A percentile compares a stretch with the other conserved stretches of the same genome.
Conservation (phyloP, 2,113 vertebrate species). For the Scopus umbretta region DNA sequence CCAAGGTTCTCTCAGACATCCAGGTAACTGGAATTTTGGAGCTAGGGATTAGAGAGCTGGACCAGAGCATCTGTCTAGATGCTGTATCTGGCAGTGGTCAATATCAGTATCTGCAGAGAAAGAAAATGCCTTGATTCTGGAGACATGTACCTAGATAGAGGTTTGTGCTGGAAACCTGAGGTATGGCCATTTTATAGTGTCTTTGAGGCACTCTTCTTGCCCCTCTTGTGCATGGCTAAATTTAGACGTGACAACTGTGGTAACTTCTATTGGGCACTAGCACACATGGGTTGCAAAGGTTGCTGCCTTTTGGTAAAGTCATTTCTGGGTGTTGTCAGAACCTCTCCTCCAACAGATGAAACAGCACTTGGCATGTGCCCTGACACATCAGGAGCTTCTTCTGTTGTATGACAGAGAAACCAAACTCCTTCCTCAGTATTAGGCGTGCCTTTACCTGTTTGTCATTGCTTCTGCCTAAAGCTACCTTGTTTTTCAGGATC, state of each 20-base stretch:
- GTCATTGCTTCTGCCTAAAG: background rate
- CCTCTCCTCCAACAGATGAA: background rate
- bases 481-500: background rate
- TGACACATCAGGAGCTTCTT: background rate
- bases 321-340: background rate
- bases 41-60: background rate
- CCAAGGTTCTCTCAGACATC: background rate
- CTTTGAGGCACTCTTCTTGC: background rate
- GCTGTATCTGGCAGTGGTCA: background rate
- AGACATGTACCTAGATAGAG: background rate
- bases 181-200: fast-evolving
- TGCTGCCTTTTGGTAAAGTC: background rate
- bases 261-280: background rate
- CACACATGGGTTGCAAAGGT: background rate
- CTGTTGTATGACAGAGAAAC: background rate
- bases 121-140: background rate
- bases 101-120: background rate
- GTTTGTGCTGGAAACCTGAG: background rate
- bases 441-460: background rate
- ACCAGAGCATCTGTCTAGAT: background rate
- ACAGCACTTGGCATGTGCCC: background rate
- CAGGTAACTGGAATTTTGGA: background rate
- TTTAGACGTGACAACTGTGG: background rate
- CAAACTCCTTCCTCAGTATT: background rate
- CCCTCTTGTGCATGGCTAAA: background rate